Evolutionary conservation across 53 echinoderm and acorn worm genomes (phyloP), one percentile per base, ranked within the genome.

Genomic region (Luidia sarsii): DNA sequence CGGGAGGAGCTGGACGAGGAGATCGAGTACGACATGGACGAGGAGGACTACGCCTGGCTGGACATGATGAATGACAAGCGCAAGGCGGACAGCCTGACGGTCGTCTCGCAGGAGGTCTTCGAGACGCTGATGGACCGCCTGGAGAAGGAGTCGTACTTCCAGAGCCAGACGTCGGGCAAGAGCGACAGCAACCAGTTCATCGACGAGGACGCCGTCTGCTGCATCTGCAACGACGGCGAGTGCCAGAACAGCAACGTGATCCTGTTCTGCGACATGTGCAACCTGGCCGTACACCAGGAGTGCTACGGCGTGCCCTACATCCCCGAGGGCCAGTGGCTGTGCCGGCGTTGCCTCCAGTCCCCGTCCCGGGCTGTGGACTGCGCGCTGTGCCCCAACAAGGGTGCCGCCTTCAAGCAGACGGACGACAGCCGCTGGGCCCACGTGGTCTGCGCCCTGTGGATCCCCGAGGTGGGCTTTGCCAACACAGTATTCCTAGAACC

Each of bases 271-370:
- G 97, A 96, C 69, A 96, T 96, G 97, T 96, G 97, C 88, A 96
- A 96, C 82, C 86, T 96, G 6, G 97, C 97, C 15, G 97, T 96
- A 36, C 97, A 96, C 50, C 97, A 96, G 82, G 97, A 96, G 59
- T 94, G 97, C 88, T 96, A 96, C 65, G 97, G 97, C 34, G 97
- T 96, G 82, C 97, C 97, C 28, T 96, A 96, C 92, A 96, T 96
- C 79, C 97, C 97, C 61, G 97, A 96, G 83, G 97, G 97, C 34
- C 97, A 96, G 87, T 96, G 97, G 97, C 85, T 96, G 37, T 96
- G 97, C 57, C 82, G 97, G 25, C 88, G 97, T 73, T 94, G 97
- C 67, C 91, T 96, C 36, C 97, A 96, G 81, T 96, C 97, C 19
- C 97, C 97, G 34, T 96, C 97, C 32, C 70, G 97, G 66, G 97